A percentile compares a stretch with the other conserved stretches of the same genome.
These are phyloP conservation scores for Triplophysa yarkandensis DNA, from an alignment of 2,797 vertebrate genomes.

Conservation along the genomic window DNA sequence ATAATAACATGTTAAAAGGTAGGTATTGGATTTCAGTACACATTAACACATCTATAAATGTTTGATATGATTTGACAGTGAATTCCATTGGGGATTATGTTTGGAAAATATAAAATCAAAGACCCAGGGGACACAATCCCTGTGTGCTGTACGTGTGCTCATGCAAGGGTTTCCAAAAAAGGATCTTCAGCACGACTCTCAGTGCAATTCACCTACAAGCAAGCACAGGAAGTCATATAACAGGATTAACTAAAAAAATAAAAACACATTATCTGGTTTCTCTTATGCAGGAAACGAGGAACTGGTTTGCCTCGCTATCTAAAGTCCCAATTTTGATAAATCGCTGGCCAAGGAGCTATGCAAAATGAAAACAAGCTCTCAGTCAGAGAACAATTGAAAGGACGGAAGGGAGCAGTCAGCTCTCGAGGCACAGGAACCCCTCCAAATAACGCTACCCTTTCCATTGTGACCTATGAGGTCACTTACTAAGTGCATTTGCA, in stretches of 20 bases:
- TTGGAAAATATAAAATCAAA: background rate
- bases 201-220: conserved; percentile 30
- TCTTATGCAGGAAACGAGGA: background rate
- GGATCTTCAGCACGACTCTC: background rate
- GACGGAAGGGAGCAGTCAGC: conserved; percentile 71
- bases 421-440: conserved; percentile 54
- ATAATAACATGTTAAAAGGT: background rate
- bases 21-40: conserved; percentile 7
- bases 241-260: background rate
- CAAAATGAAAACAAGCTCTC: conserved; percentile 69
- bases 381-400: conserved; percentile 70
- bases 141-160: background rate
- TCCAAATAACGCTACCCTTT: conserved; percentile 33
- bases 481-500: background rate
- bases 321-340: conserved; percentile 50
- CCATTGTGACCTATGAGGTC: conserved; percentile 31
- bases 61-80: background rate
- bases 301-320: conserved; percentile 14
- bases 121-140: conserved; percentile 4
- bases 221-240: conserved; percentile 10
- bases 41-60: background rate
- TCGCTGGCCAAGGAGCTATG: conserved; percentile 64
- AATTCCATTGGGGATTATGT: background rate
- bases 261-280: conserved; percentile 20
- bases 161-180: background rate